Conservation (phyloP, 2,113 vertebrate genomes). For the Carassius gibelio region DNA sequence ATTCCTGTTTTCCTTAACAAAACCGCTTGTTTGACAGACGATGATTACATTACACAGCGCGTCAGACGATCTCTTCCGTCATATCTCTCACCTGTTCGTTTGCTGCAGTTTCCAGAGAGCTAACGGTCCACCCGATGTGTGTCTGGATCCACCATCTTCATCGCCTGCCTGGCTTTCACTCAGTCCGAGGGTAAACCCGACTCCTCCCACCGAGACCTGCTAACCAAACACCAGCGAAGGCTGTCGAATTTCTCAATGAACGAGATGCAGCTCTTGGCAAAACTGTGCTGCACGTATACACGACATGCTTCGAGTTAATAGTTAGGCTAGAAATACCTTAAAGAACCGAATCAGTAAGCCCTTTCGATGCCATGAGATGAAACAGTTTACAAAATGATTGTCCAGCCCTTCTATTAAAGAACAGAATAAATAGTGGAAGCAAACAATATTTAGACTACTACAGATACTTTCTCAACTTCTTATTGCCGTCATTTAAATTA, state of each 20-base stretch:
- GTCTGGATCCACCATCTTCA: conserved; percentile 73
- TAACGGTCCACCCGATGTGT: conserved; percentile 57
- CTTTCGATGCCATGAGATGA: background rate
- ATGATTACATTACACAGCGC: background rate
- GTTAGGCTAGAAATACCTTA: background rate
- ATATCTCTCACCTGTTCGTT: conserved; percentile 64
- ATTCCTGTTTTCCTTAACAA: background rate
- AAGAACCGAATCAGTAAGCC: background rate
- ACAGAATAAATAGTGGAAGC: background rate
- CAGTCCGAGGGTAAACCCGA: conserved; percentile 22
- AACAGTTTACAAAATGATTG: background rate
- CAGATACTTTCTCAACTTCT: background rate
- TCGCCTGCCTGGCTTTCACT: conserved; percentile 49
- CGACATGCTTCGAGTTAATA: background rate
- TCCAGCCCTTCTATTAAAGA: background rate
- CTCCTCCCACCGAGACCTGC: conserved; percentile 59
- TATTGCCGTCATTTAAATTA: background rate
- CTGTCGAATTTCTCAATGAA: conserved; percentile 39
- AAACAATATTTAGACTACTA: background rate
- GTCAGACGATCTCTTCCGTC: background rate
- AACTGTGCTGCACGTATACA: background rate
- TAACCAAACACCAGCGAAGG: conserved; percentile 29
- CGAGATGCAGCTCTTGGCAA: background rate
- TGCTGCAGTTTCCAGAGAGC: conserved; percentile 47
- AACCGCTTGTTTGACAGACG: background rate